Conservation (phyloP, 1,140 invertebrate species). For the Camponotus pennsylvanicus region DNA sequence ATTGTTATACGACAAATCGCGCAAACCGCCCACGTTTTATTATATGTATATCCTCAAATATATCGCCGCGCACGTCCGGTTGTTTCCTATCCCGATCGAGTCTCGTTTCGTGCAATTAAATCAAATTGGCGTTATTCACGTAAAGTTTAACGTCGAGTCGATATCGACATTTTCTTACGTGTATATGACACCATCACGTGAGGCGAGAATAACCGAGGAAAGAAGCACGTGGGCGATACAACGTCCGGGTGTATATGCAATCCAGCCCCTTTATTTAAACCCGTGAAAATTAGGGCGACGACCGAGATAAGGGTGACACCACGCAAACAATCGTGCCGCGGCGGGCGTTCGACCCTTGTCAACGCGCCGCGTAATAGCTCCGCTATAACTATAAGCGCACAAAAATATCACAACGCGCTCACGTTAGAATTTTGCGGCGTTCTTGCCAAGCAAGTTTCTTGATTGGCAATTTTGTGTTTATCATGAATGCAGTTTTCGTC, state of each 20-base stretch:
- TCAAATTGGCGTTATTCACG: conserved; percentile 57
- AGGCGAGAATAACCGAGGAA: conserved; percentile 48
- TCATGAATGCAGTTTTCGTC: background rate
- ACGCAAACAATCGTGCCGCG: conserved; percentile 68
- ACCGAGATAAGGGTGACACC: conserved; percentile 78
- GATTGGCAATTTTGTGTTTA: background rate
- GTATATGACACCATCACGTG: conserved; percentile 38
- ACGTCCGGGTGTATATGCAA: conserved; percentile 25
- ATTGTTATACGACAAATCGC: conserved; percentile 29
- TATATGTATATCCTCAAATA: conserved; percentile 48
- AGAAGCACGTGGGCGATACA: conserved; percentile 58
- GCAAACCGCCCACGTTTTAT: conserved; percentile 17
- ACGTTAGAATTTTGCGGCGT: conserved; percentile 29
- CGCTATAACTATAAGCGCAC: conserved; percentile 57
- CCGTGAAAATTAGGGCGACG: conserved; percentile 78
- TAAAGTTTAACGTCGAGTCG: conserved; percentile 49
- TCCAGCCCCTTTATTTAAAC: conserved; percentile 73
- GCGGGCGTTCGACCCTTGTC: conserved; percentile 73
- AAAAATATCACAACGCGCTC: conserved; percentile 71
- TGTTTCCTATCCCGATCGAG: conserved; percentile 31
- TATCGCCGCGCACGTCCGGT: conserved; percentile 42
- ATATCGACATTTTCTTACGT: conserved; percentile 43
- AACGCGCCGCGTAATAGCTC: conserved; percentile 56
- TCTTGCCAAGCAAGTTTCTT: background rate
- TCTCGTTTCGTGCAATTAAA: conserved; percentile 36